Conservation (phyloP, 2,797 vertebrate genomes). For the Erithacus rubecula region DNA sequence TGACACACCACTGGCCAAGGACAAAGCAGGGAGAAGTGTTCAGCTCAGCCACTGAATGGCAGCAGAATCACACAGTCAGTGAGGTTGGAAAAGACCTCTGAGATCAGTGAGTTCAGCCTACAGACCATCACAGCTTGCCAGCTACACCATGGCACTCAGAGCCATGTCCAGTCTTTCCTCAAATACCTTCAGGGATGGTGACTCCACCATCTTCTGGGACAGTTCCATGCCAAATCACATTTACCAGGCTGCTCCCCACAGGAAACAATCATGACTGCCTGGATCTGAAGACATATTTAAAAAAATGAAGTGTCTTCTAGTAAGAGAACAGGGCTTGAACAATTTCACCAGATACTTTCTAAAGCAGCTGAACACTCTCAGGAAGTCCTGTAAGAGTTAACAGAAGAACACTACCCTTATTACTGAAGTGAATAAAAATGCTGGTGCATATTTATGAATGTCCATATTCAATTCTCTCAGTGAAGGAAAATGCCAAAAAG, state of each 20-base stretch:
- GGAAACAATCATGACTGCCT: not conserved
- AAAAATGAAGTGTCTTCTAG: not conserved
- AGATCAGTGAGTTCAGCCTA: not conserved
- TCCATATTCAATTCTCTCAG: not conserved
- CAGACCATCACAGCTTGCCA: not conserved
- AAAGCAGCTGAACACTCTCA: not conserved
- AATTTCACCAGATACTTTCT: not conserved
- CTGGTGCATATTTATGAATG: not conserved
- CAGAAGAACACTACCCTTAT: not conserved
- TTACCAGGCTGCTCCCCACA: not conserved
- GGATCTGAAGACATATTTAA: not conserved
- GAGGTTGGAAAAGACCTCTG: not conserved
- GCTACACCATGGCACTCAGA: not conserved
- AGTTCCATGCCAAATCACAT: not conserved
- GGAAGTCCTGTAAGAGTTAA: not conserved
- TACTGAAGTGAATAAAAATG: not conserved
- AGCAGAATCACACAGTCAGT: not conserved
- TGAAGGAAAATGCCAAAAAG: not conserved
- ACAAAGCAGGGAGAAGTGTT: rapidly evolving
- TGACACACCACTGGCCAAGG: rapidly evolving
- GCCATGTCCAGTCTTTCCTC: not conserved
- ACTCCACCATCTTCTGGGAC: not conserved
- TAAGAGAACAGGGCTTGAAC: not conserved
- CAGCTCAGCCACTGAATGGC: not conserved
- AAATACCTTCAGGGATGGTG: not conserved